Evolutionary conservation across 1,140 invertebrate genomes (phyloP).

Genomic region (Drosophila cardini): DNA sequence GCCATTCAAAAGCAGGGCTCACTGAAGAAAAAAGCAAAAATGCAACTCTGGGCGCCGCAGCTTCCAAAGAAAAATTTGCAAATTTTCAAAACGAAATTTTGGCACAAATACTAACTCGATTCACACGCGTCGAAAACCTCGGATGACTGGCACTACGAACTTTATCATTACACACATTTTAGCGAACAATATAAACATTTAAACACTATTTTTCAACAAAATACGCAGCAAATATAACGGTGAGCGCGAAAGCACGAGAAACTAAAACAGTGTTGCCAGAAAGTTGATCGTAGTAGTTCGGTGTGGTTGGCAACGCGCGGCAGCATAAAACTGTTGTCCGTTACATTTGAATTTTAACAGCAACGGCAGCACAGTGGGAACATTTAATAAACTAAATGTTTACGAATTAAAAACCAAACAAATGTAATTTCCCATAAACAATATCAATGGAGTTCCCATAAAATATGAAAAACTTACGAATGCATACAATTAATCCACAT

Average conservation of each 20-base stretch:
- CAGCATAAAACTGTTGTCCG: too few relatives aligned
- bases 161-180: background rate
- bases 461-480: slow-evolving; percentile 10
- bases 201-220: slow-evolving; percentile 4
- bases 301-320: slow-evolving; percentile 14
- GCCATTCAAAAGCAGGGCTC: background rate
- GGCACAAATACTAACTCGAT: background rate
- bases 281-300: background rate
- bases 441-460: slow-evolving; percentile 55
- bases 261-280: slow-evolving; percentile 15
- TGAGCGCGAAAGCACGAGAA: background rate
- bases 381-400: slow-evolving; percentile 8
- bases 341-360: slow-evolving; percentile 5
- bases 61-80: background rate
- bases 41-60: background rate
- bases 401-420: slow-evolving; percentile 6
- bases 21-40: background rate
- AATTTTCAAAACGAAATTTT: background rate
- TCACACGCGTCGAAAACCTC: background rate
- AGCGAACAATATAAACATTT: background rate
- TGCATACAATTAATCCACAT: slow-evolving; percentile 68
- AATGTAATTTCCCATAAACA: slow-evolving; percentile 28
- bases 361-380: slow-evolving; percentile 1
- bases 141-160: background rate
- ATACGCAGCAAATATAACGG: background rate